Conservation (phyloP, 2,888 invertebrate species). For the Peribatodes rhomboidaria region DNA sequence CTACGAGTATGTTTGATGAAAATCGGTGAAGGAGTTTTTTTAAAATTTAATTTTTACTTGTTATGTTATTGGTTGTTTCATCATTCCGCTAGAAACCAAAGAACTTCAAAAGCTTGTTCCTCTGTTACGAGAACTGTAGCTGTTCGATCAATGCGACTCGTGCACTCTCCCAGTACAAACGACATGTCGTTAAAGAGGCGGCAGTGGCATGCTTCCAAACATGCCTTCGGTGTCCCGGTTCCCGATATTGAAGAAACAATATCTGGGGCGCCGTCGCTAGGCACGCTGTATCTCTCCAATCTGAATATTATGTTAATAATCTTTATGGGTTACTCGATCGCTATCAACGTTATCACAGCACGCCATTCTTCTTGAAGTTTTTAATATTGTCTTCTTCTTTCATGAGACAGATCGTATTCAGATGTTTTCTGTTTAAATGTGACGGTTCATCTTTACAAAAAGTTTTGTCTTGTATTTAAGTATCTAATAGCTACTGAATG, state of each 20-base stretch:
- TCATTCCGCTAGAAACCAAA: neutral
- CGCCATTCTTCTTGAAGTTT: constrained; percentile 26
- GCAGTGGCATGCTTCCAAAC: constrained; percentile 4
- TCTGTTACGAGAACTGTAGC: neutral
- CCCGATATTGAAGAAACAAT: constrained; percentile 35
- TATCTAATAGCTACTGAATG: neutral
- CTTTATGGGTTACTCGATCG: constrained; percentile 34
- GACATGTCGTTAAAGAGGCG: constrained; percentile 6
- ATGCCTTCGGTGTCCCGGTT: constrained; percentile 22
- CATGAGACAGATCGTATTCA: neutral
- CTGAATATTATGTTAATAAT: constrained; percentile 38
- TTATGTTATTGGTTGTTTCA: neutral
- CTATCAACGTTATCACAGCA: constrained; percentile 25
- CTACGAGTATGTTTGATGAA: too few relatives aligned
- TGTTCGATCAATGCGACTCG: constrained; percentile 3
- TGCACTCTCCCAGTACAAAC: constrained; percentile 5
- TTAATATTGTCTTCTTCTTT: constrained; percentile 23
- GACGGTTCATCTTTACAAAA: neutral
- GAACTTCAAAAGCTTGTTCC: neutral
- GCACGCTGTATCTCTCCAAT: constrained; percentile 21
- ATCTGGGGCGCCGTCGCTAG: constrained; percentile 25
- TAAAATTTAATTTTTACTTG: too few relatives aligned
- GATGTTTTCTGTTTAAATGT: neutral
- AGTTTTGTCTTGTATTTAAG: constrained; percentile 2
- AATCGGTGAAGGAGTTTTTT: too few relatives aligned